These are phyloP conservation scores for Ectropis crepuscularia DNA, from an alignment of 2,888 invertebrate species.

Conservation along the genomic window DNA sequence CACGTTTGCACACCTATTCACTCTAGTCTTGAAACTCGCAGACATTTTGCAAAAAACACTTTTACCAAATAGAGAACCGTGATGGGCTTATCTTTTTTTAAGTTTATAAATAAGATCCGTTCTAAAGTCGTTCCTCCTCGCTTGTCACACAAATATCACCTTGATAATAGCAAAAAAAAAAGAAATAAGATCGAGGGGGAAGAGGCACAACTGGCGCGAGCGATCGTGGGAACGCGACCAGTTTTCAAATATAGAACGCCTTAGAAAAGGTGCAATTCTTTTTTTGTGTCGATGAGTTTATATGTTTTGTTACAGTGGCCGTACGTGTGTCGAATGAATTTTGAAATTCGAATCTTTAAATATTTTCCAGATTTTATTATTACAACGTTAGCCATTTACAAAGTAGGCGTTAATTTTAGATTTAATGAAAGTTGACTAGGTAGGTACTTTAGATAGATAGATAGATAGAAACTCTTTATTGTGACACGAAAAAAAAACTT, in stretches of 20 bases:
- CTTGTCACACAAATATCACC: conserved; percentile 71
- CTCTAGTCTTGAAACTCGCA: neutral
- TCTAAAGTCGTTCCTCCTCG: conserved; percentile 53
- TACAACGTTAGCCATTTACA: conserved; percentile 18
- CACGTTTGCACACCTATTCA: neutral
- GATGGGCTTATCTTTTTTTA: conserved; percentile 29
- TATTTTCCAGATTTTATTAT: conserved; percentile 42
- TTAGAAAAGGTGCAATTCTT: conserved; percentile 83
- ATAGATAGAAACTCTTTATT: too few species aligned
- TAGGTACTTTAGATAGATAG: too few species aligned
- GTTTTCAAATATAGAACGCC: conserved; percentile 80
- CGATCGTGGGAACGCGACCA: conserved; percentile 83
- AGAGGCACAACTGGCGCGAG: conserved; percentile 82
- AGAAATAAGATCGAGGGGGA: conserved; percentile 67
- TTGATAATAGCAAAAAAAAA: conserved; percentile 67
- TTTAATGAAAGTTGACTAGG: too few species aligned
- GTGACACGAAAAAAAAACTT: too few species aligned
- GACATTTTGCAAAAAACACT: neutral
- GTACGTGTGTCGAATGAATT: conserved; percentile 62
- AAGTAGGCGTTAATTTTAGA: conserved; percentile 2
- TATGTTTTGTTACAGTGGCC: conserved; percentile 66
- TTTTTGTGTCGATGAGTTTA: conserved; percentile 66
- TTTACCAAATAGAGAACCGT: conserved; percentile 3
- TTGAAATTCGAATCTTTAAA: conserved; percentile 67
- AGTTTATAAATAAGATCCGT: conserved; percentile 45